phyloP scores from a whole-genome alignment of 2,113 vertebrate species.

The Bujurquina vittata region DNA sequence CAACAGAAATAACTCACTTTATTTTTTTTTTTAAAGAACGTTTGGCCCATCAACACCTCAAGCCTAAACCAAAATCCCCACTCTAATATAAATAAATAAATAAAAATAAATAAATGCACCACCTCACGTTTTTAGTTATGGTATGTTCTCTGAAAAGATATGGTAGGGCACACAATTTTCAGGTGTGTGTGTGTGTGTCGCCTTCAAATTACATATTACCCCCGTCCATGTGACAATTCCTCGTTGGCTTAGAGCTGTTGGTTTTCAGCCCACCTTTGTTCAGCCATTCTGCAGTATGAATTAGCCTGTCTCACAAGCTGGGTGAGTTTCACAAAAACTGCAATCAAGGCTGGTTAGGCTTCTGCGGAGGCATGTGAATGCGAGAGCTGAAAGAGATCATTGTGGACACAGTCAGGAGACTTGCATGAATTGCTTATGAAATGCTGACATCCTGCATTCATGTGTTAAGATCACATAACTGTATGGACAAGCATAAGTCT shows the following conservation, averaged over 20 bases:
- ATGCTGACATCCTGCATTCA: not conserved
- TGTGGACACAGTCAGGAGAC: not conserved
- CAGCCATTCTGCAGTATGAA: not conserved
- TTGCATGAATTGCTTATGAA: not conserved
- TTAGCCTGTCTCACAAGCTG: rapidly evolving
- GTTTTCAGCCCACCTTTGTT: not conserved
- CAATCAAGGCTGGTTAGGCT: not conserved
- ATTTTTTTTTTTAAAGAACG: not conserved
- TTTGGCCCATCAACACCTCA: not conserved
- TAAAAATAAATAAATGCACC: not conserved
- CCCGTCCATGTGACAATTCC: not conserved
- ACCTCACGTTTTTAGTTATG: not conserved
- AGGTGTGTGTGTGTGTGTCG: no score
- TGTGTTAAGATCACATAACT: not conserved
- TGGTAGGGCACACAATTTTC: not conserved
- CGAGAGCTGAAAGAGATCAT: not conserved
- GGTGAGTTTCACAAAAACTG: not conserved
- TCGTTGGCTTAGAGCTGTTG: not conserved
- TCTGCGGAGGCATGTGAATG: not conserved
- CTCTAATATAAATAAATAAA: no score
- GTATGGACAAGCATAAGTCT: not conserved
- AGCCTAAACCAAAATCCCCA: not conserved
- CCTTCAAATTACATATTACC: not conserved
- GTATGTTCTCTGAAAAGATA: no score
- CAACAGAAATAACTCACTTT: not conserved